phyloP scores from a whole-genome alignment of 2,797 vertebrate genomes.

The Anniella stebbinsi region DNA sequence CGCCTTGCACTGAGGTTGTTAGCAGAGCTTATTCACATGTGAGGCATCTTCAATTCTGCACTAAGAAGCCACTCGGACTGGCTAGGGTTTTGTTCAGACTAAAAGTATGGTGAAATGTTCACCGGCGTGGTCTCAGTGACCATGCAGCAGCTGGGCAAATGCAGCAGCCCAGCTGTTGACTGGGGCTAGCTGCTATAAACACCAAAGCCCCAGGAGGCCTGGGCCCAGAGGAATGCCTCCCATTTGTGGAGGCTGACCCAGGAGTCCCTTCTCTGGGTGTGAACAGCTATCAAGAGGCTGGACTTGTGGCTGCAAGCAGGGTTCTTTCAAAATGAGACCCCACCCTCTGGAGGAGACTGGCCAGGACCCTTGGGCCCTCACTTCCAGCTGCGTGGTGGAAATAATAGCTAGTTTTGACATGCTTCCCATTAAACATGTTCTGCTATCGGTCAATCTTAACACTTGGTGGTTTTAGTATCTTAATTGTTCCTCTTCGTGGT shows the following conservation, averaged over 20 bases:
- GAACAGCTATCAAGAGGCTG: background rate
- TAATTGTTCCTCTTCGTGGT: no score
- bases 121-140: background rate
- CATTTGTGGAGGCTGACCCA: background rate
- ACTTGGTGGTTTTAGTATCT: background rate
- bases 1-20: background rate
- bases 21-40: background rate
- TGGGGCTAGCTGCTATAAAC: background rate
- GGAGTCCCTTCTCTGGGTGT: background rate
- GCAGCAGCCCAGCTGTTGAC: background rate
- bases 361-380: no score
- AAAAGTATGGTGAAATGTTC: no score
- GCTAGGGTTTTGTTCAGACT: no score
- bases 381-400: background rate
- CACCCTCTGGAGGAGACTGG: background rate
- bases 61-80: background rate
- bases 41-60: background rate
- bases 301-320: background rate
- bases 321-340: background rate
- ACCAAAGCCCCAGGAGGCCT: background rate
- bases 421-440: background rate
- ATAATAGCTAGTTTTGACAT: background rate
- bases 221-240: background rate
- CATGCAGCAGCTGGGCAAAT: background rate
- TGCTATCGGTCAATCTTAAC: background rate